These are phyloP conservation scores for Poecilia latipinna DNA, from an alignment of 2,113 vertebrate genomes.

Conservation along the genomic window DNA sequence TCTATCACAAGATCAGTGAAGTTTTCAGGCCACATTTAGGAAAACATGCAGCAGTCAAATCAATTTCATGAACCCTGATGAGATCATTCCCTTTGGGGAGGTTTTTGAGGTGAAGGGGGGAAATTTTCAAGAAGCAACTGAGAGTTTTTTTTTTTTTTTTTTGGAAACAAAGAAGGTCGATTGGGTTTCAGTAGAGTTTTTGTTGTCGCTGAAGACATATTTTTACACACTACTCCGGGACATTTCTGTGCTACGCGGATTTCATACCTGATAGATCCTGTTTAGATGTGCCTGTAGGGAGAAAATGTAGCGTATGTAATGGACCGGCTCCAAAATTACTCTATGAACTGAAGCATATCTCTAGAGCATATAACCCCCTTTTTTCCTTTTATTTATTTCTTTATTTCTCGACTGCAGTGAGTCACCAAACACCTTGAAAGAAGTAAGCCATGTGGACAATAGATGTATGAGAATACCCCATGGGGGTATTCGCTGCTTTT, in stretches of 20 bases:
- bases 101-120: too few species aligned
- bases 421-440: slow-evolving; percentile 40
- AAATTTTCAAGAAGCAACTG: slow-evolving; percentile 62
- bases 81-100: slow-evolving; percentile 60
- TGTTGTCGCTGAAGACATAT: slow-evolving; percentile 57
- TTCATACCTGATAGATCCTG: slow-evolving; percentile 88
- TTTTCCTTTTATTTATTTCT: too few species aligned
- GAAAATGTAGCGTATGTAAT: slow-evolving; percentile 81
- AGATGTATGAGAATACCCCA: slow-evolving; percentile 55
- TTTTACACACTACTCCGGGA: slow-evolving; percentile 69
- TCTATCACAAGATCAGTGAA: slow-evolving; percentile 57
- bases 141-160: too few species aligned
- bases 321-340: slow-evolving; percentile 61
- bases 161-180: slow-evolving; percentile 45
- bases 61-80: slow-evolving; percentile 69
- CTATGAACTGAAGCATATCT: slow-evolving; percentile 53
- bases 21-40: slow-evolving; percentile 51
- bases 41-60: slow-evolving; percentile 71
- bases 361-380: slow-evolving; percentile 45
- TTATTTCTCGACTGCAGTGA: slow-evolving; percentile 50
- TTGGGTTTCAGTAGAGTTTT: slow-evolving; percentile 59
- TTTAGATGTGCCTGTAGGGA: slow-evolving; percentile 84
- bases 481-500: slow-evolving; percentile 50
- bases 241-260: slow-evolving; percentile 77
- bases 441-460: slow-evolving; percentile 35